Evolutionary conservation across 2,797 vertebrate species (phyloP).

Genomic region (Muscicapa striata): DNA sequence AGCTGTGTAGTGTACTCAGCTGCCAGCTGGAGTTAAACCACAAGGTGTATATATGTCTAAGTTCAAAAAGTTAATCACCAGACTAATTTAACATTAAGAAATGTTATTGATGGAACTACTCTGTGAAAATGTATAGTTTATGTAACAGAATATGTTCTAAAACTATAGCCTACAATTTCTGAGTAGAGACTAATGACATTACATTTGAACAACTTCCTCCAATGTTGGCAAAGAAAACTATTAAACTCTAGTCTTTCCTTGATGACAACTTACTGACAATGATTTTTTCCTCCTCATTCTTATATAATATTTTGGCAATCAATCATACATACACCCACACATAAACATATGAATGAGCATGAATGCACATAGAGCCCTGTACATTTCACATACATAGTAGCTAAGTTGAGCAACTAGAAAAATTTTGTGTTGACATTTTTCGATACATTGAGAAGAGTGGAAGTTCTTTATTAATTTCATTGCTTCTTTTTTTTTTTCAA

Average conservation of each 20-base stretch:
- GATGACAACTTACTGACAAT: neutral
- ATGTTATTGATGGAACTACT: neutral
- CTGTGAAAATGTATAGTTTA: neutral
- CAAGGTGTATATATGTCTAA: neutral
- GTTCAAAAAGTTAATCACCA: neutral
- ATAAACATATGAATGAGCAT: neutral
- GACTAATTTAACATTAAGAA: neutral
- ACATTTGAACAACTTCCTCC: neutral
- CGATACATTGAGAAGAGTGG: neutral
- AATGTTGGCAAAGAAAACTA: neutral
- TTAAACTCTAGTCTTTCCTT: neutral
- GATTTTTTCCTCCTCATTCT: neutral
- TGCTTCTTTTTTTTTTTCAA: constrained; percentile 18
- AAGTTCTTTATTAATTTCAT: neutral
- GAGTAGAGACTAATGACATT: neutral
- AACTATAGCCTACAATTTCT: neutral
- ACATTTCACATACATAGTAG: neutral
- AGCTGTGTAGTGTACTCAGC: neutral
- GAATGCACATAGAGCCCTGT: neutral
- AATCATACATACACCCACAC: neutral
- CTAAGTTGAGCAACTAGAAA: neutral
- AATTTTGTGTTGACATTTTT: neutral
- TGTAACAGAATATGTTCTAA: neutral
- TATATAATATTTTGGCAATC: neutral
- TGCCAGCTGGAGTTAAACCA: neutral